These are phyloP conservation scores for Bilobella aurantiaca DNA, from an alignment of 1,140 invertebrate genomes.

Conservation along the genomic window DNA sequence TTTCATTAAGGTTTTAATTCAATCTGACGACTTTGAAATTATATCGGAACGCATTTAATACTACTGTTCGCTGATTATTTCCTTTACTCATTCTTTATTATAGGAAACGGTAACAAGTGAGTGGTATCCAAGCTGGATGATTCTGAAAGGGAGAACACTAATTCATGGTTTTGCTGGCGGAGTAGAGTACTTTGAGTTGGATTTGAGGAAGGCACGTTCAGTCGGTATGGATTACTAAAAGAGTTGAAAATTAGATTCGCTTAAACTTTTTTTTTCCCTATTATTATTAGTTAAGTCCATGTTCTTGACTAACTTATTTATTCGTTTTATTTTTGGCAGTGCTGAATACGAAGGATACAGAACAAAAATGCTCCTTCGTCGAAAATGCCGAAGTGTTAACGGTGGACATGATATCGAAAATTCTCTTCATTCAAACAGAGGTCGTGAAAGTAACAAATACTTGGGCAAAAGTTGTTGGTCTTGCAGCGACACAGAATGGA, in stretches of 20 bases:
- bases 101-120: conserved; percentile 53
- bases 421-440: conserved; percentile 51
- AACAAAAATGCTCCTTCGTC: conserved; percentile 25
- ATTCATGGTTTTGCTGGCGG: conserved; percentile 49
- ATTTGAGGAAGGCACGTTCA: conserved; percentile 67
- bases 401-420: conserved; percentile 40
- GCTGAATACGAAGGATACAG: conserved; percentile 20
- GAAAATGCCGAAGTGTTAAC: conserved; percentile 38
- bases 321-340: conserved; percentile 13
- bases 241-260: background rate
- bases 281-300: too few relatives aligned
- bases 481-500: conserved; percentile 65
- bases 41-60: too few relatives aligned
- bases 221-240: conserved; percentile 49
- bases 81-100: conserved; percentile 33
- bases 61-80: too few relatives aligned
- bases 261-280: too few relatives aligned
- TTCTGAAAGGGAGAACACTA: conserved; percentile 58
- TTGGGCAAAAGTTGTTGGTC: conserved; percentile 61
- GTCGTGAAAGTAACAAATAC: conserved; percentile 39
- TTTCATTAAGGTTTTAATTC: conserved; percentile 50
- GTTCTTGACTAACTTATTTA: too few relatives aligned
- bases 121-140: conserved; percentile 68
- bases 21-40: background rate
- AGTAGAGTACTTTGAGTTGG: conserved; percentile 50